Conservation (phyloP, 2,888 invertebrate species). For the Morinoia aosen region DNA sequence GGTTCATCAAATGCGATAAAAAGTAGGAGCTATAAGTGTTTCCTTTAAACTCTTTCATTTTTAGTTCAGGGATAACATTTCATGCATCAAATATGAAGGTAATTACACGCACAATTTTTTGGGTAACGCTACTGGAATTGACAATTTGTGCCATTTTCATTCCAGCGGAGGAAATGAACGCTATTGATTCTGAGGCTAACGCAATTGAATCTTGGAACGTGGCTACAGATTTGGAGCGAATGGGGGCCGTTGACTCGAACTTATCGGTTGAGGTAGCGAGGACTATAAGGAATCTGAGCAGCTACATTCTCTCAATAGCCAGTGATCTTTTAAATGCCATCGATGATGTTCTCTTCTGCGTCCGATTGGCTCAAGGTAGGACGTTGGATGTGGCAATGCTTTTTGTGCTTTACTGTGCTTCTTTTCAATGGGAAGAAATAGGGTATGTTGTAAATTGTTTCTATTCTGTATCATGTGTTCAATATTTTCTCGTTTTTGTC, state of each 20-base stretch:
- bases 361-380: not conserved
- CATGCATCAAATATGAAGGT: not conserved
- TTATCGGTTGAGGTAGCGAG: not conserved
- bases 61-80: not conserved
- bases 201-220: not conserved
- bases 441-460: not conserved
- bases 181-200: not conserved
- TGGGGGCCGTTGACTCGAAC: not conserved
- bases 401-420: not conserved
- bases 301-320: not conserved
- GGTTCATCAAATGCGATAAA: no score
- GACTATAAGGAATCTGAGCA: not conserved
- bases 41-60: not conserved
- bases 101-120: not conserved
- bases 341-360: not conserved
- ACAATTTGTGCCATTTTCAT: not conserved
- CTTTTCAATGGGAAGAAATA: not conserved
- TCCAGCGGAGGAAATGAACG: not conserved
- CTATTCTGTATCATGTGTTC: no score
- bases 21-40: no score
- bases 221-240: not conserved
- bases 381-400: not conserved
- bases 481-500: no score
- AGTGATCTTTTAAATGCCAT: not conserved
- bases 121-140: not conserved